phyloP scores from a whole-genome alignment of 2,888 invertebrate genomes.

The Geophilus truncorum region DNA sequence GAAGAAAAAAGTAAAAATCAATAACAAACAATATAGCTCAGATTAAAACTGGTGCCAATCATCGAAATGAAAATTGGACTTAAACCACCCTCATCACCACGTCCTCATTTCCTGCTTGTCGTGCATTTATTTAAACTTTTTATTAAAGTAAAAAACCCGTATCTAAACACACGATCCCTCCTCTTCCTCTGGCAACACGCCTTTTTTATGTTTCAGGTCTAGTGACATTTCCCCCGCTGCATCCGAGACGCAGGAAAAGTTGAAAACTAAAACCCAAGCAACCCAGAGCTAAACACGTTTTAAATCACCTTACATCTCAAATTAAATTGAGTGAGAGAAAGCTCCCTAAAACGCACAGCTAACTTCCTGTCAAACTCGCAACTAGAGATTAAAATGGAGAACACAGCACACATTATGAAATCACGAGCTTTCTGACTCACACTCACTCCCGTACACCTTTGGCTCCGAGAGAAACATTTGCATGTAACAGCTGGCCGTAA shows the following conservation, averaged over 20 bases:
- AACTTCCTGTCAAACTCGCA: neutral
- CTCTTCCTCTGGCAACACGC: neutral
- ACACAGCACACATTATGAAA: constrained; percentile 12
- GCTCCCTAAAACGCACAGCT: neutral
- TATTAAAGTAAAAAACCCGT: neutral
- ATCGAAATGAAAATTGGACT: neutral
- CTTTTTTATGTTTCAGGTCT: neutral
- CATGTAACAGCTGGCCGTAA: constrained; percentile 16
- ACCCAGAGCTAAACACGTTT: neutral
- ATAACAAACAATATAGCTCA: neutral
- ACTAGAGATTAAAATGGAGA: neutral
- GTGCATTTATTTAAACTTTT: neutral
- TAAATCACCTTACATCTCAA: constrained; percentile 1
- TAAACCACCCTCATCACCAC: neutral
- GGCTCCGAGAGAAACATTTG: constrained; percentile 10
- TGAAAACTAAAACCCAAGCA: neutral
- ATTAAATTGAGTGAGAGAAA: constrained; percentile 17
- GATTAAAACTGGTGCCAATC: neutral
- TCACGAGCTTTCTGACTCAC: neutral
- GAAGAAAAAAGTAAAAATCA: neutral
- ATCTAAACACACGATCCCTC: neutral
- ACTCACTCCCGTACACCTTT: neutral
- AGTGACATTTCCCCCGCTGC: neutral
- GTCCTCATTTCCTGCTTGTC: neutral
- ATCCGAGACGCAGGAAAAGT: neutral